A percentile compares a stretch with the other conserved stretches of the same genome.
Conservation (phyloP, 2,888 invertebrate species). For the Drosophila paramelanica region DNA sequence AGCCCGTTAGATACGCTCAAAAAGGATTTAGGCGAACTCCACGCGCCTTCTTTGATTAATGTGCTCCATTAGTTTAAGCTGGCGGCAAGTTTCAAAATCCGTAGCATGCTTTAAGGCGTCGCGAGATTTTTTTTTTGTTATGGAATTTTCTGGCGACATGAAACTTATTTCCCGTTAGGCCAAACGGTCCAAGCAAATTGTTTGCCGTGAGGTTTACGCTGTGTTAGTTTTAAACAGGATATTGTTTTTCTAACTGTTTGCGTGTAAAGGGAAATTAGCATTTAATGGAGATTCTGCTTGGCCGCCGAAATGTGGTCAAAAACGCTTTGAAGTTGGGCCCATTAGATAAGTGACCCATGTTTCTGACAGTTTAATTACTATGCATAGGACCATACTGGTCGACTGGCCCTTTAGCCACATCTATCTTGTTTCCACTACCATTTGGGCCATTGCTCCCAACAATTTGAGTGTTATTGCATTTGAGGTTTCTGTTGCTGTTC, state of each 20-base stretch:
- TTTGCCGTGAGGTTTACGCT: constrained; percentile 31
- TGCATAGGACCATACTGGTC: not conserved
- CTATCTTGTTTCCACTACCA: not conserved
- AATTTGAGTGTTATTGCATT: constrained; percentile 10
- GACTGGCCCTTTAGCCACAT: not conserved
- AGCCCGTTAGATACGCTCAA: not conserved
- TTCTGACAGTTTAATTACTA: constrained; percentile 70
- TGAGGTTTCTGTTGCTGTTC: not conserved
- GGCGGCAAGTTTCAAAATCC: constrained; percentile 31
- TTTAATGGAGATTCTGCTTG: constrained; percentile 45
- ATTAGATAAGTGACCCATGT: constrained; percentile 27
- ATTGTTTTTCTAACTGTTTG: constrained; percentile 48
- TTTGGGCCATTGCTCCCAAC: not conserved
- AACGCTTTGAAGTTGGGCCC: constrained; percentile 59
- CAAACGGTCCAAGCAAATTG: constrained; percentile 39
- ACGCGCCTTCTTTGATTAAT: constrained; percentile 53
- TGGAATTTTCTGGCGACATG: constrained; percentile 3
- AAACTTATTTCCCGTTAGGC: constrained; percentile 59
- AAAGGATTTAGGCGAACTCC: constrained; percentile 38
- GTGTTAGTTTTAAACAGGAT: constrained; percentile 60
- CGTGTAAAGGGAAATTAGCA: constrained; percentile 61
- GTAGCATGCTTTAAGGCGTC: constrained; percentile 26
- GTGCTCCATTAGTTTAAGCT: constrained; percentile 52
- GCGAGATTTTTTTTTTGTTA: constrained; percentile 4
- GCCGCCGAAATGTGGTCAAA: constrained; percentile 28